phyloP scores from a whole-genome alignment of 1,140 invertebrate genomes.

The Anthonomus grandis region DNA sequence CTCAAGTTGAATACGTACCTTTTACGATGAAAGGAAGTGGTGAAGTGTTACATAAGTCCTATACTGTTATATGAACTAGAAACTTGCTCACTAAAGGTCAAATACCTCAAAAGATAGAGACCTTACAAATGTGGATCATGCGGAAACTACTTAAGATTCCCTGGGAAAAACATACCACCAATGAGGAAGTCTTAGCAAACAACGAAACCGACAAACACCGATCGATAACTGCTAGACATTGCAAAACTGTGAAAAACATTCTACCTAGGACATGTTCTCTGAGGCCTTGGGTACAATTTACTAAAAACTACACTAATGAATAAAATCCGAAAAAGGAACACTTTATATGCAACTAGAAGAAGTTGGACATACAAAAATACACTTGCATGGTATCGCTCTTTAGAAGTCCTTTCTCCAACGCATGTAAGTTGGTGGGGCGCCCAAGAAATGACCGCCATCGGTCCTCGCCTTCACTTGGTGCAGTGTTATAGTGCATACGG shows the following conservation, averaged over 20 bases:
- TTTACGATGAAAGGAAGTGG: slow-evolving; percentile 1
- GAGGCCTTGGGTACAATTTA: no score
- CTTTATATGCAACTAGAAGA: no score
- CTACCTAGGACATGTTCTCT: no score
- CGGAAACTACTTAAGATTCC: slow-evolving; percentile 10
- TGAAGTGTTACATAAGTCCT: slow-evolving; percentile 5
- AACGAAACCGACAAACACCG: background rate
- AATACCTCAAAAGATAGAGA: background rate
- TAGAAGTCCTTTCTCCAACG: slow-evolving; percentile 20
- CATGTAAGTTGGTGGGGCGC: slow-evolving; percentile 5
- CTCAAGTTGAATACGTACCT: slow-evolving; percentile 4
- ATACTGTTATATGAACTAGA: slow-evolving; percentile 9
- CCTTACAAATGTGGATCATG: slow-evolving; percentile 13
- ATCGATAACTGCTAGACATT: slow-evolving; percentile 1
- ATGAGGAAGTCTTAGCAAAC: background rate
- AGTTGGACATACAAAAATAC: slow-evolving; percentile 1
- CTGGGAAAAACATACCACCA: slow-evolving; percentile 2
- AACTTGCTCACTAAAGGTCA: slow-evolving; percentile 6
- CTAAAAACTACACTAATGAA: no score
- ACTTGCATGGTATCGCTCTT: slow-evolving; percentile 3
- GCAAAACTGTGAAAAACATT: background rate
- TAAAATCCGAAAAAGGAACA: no score
- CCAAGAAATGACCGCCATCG: slow-evolving; percentile 3
- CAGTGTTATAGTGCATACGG: slow-evolving; percentile 4
- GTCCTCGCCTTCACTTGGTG: slow-evolving; percentile 22